phyloP scores from a whole-genome alignment of 2,888 invertebrate genomes.

The Priocnemis perturbator region DNA sequence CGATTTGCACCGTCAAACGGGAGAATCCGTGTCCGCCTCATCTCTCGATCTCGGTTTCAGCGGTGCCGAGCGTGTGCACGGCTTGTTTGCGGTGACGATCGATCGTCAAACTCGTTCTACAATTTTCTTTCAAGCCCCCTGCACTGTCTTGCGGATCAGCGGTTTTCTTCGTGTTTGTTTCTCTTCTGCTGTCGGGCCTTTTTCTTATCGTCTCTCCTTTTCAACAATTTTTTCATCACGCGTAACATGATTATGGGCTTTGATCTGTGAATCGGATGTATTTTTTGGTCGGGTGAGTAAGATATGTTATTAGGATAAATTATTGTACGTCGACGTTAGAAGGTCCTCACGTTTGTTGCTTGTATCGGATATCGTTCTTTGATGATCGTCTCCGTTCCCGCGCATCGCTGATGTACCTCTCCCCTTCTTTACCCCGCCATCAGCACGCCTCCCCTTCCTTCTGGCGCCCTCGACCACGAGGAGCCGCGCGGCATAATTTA shows the following conservation, averaged over 20 bases:
- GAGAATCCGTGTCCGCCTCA: neutral
- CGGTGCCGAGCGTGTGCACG: constrained; percentile 2
- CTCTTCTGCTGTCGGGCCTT: neutral
- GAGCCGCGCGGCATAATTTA: neutral
- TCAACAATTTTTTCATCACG: too few relatives aligned
- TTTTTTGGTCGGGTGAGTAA: too few relatives aligned
- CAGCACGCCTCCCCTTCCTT: too few relatives aligned
- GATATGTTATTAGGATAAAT: constrained; percentile 59
- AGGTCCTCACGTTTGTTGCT: constrained; percentile 15
- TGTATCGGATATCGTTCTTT: neutral
- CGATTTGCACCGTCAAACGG: constrained; percentile 19
- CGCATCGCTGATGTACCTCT: neutral
- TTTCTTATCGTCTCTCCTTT: neutral
- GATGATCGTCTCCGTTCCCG: neutral
- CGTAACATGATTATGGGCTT: too few relatives aligned
- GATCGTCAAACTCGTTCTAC: neutral
- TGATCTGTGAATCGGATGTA: too few relatives aligned
- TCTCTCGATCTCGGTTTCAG: constrained; percentile 6
- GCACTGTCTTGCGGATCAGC: neutral
- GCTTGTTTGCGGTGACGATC: constrained; percentile 1
- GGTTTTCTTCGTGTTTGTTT: neutral
- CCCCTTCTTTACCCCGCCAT: neutral
- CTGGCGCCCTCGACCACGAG: too few relatives aligned
- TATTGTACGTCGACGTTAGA: constrained; percentile 52
- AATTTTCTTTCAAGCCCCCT: neutral